Evolutionary conservation across 2,797 vertebrate genomes (phyloP), one percentile per base, ranked within the genome.

Genomic region (Euthynnus affinis): DNA sequence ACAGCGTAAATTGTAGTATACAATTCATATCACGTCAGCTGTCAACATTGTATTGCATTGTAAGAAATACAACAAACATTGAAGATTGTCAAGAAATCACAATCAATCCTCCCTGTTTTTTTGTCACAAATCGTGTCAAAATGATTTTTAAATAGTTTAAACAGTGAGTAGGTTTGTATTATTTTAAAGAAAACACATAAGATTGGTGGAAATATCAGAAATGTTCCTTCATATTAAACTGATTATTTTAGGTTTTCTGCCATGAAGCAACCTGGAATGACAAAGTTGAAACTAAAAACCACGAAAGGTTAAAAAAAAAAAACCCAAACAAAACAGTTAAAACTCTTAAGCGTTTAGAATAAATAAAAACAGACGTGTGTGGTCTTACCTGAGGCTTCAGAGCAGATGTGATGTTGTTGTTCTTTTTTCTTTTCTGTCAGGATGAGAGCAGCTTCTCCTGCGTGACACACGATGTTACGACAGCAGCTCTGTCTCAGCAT

Each of bases 401-500:
- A 2, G 22, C 75, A 42, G 85, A 83, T 13, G 67, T 44, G 40
- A 0, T 44, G 52, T 2, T 65, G 37, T 52, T 65, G n/a, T n/a
- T n/a, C n/a, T 2, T 14, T 56, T 74, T 71, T 55, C 48, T 5
- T 27, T 53, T 40, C 49, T 4, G 68, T 73, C 71, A 13, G 71
- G 71, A 48, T 32, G 23, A 10, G 32, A 74, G 34, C 40, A 4
- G 49, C 80, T 80, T 85, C 85, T 68, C 51, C n/a, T n/a, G n/a
- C 7, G 71, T 66, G 74, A 82, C 58, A 61, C 12, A 52, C 27
- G 63, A 46, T 49, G 60, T 1, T 52, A 59, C 6, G n/a, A n/a
- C 85, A 57, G 78, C 72, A 44, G 74, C 84, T 81, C 71, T 22
- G 76, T 67, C 82, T 86, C 76, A 83, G 86, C 83, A 70, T 82